These are phyloP conservation scores for Ariolimax columbianus DNA, from an alignment of 2,888 invertebrate genomes.

Conservation along the genomic window DNA sequence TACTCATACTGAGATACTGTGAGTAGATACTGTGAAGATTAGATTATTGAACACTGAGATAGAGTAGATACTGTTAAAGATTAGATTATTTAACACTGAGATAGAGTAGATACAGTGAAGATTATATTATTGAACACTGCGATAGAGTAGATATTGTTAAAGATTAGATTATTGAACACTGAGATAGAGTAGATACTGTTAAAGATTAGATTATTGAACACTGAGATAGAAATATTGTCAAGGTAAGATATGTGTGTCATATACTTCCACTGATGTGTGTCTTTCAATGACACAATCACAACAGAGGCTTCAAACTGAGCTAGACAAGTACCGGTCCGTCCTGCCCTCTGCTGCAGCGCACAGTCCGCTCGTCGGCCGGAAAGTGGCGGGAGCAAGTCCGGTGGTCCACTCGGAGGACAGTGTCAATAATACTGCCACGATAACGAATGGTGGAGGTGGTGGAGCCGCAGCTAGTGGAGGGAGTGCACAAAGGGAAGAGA, in stretches of 20 bases:
- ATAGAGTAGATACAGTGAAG: too few relatives aligned
- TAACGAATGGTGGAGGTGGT: not conserved
- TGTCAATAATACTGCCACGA: not conserved
- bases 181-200: too few relatives aligned
- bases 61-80: too few relatives aligned
- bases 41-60: too few relatives aligned
- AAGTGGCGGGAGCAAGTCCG: slow-evolving; percentile 52
- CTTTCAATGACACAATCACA: not conserved
- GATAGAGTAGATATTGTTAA: too few relatives aligned
- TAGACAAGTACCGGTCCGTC: slow-evolving; percentile 76
- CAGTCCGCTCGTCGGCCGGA: slow-evolving; percentile 50
- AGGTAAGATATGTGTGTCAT: not conserved
- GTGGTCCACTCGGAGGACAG: not conserved
- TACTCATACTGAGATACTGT: too few relatives aligned
- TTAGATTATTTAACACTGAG: too few relatives aligned
- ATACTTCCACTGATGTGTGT: not conserved
- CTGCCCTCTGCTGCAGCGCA: slow-evolving; percentile 60
- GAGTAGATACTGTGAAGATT: too few relatives aligned
- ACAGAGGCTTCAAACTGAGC: slow-evolving; percentile 71
- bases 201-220: too few relatives aligned
- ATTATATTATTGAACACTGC: too few relatives aligned
- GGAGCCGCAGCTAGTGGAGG: slow-evolving; percentile 16
- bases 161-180: too few relatives aligned
- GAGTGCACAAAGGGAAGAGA: slow-evolving; percentile 42
- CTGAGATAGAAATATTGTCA: too few relatives aligned